Evolutionary conservation across 2,888 invertebrate species (phyloP), one percentile per base, ranked within the genome.

Genomic region (Melanchra persicariae): DNA sequence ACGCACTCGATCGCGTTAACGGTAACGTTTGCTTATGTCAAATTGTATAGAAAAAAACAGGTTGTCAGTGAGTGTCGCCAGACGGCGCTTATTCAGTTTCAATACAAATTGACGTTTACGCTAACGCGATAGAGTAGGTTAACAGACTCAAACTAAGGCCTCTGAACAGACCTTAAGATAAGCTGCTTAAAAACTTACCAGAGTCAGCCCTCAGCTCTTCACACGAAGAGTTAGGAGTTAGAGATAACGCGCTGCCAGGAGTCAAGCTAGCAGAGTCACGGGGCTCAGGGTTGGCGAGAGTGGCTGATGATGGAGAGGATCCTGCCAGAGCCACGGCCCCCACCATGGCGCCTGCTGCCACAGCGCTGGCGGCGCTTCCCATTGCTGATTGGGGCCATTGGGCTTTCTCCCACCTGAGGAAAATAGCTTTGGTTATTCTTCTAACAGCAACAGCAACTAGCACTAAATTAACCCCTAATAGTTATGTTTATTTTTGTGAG

Each of bases 381-480:
- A 94, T 93, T 1, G 94, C 93, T 0, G 91, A 88, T 7, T 93
- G 89, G 0, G 93, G 92, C 93, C 95, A 95, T 85, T 97, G 97
- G 0, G 98, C 98, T 84, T 97, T 97, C 89, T 98, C 98, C 98
- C 98, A 98, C 85, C 98, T 98, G 87, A 5, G n/a, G 34, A 58
- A 47, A 6, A 52, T 19, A n/a, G 7, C 4, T 52, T 43, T 17
- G 22, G 37, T 37, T 37, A 37, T n/a, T n/a, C n/a, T n/a, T n/a
- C n/a, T n/a, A n/a, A n/a, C n/a, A n/a, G n/a, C n/a, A n/a, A n/a
- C n/a, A n/a, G n/a, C n/a, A n/a, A n/a, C n/a, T n/a, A n/a, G n/a
- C n/a, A n/a, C n/a, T n/a, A n/a, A n/a, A n/a, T n/a, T n/a, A n/a
- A n/a, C n/a, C n/a, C n/a, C n/a, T n/a, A n/a, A n/a, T n/a, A n/a